Percentiles rank a stretch among this genome's conserved stretches.
Conservation (phyloP, 2,888 invertebrate genomes). For the Eristalinus aeneus region DNA sequence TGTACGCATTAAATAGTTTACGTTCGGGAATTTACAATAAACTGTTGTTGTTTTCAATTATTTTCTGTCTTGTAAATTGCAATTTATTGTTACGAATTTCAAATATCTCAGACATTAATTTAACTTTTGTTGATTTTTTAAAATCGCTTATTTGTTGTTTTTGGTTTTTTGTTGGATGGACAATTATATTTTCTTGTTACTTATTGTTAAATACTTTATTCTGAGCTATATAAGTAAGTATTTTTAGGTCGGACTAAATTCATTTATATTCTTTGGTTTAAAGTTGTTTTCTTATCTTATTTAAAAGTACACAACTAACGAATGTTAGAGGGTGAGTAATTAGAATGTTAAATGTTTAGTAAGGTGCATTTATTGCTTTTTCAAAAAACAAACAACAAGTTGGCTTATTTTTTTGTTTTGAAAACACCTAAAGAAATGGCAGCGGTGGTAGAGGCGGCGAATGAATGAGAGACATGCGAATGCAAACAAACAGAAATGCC, state of each 20-base stretch:
- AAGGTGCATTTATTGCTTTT: constrained; percentile 52
- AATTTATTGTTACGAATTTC: constrained; percentile 72
- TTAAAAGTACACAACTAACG: constrained; percentile 23
- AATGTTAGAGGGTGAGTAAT: constrained; percentile 35
- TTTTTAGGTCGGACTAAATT: constrained; percentile 64
- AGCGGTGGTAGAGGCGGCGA: constrained; percentile 1
- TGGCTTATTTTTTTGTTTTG: constrained; percentile 40
- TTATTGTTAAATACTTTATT: constrained; percentile 52
- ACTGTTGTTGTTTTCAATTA: constrained; percentile 28
- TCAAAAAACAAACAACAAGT: constrained; percentile 47
- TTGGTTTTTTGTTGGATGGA: constrained; percentile 64
- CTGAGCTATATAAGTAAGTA: constrained; percentile 43
- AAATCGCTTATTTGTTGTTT: constrained; percentile 41
- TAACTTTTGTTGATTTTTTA: constrained; percentile 19
- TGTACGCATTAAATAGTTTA: constrained; percentile 55
- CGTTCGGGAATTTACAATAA: constrained; percentile 58
- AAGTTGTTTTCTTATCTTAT: not conserved
- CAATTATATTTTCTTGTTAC: constrained; percentile 54
- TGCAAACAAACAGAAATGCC: constrained; percentile 13
- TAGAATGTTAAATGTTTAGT: constrained; percentile 26
- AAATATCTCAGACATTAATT: constrained; percentile 71
- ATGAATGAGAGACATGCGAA: constrained; percentile 20
- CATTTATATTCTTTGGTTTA: constrained; percentile 14
- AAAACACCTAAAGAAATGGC: constrained; percentile 58
- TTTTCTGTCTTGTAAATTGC: constrained; percentile 56